Evolutionary conservation across 2,888 invertebrate genomes (phyloP).

Genomic region (Platycnemis pennipes): DNA sequence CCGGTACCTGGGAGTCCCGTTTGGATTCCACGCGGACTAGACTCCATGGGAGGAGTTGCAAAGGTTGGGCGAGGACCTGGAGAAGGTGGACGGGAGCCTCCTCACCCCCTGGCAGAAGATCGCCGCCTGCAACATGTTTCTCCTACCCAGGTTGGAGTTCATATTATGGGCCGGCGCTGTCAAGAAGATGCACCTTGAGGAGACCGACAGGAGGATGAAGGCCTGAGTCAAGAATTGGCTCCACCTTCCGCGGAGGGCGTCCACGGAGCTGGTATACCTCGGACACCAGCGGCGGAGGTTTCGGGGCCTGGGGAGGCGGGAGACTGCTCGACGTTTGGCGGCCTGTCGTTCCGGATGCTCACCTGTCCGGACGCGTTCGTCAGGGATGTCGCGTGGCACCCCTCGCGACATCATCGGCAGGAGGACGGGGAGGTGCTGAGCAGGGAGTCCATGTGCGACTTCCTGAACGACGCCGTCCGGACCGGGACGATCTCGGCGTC

Average conservation of each 20-base stretch:
- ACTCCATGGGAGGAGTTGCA: conserved; percentile 72
- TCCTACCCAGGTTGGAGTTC: conserved; percentile 73
- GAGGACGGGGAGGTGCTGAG: not conserved
- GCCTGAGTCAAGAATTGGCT: not conserved
- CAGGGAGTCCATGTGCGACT: not conserved
- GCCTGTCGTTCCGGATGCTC: conserved; percentile 70
- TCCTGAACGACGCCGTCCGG: not conserved
- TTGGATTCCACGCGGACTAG: conserved; percentile 73
- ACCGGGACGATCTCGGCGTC: not conserved
- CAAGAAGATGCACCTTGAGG: not conserved
- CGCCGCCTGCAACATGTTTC: conserved; percentile 73
- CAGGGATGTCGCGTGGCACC: not conserved
- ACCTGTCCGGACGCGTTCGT: not conserved
- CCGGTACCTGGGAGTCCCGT: no score
- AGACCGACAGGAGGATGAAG: not conserved
- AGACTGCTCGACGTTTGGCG: no score
- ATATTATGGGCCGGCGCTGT: conserved; percentile 73
- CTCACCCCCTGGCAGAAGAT: conserved; percentile 74
- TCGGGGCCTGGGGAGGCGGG: no score
- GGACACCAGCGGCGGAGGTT: conserved; percentile 70
- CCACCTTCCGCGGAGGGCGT: conserved; percentile 70
- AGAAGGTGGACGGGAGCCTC: conserved; percentile 64
- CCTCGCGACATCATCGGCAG: not conserved
- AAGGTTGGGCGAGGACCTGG: conserved; percentile 69
- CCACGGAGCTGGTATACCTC: conserved; percentile 74